A percentile compares a stretch with the other conserved stretches of the same genome.
Conservation (phyloP, 2,113 vertebrate species). For the Nycticorax nycticorax region DNA sequence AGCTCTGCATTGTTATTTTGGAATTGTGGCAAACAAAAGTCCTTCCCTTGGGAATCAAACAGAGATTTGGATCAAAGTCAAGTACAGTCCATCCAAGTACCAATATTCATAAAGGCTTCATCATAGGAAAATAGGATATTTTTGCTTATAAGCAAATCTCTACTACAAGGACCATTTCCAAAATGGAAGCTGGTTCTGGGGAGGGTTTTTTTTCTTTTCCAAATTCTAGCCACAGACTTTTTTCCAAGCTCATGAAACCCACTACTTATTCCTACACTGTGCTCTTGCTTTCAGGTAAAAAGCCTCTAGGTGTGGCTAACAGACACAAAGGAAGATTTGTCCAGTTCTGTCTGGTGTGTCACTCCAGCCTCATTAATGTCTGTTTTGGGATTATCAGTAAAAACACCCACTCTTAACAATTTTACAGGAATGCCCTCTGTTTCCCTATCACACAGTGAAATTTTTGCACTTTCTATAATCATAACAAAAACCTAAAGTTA, state of each 20-base stretch:
- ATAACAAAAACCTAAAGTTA: not conserved
- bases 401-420: not conserved
- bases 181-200: not conserved
- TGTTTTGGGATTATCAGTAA: not conserved
- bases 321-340: not conserved
- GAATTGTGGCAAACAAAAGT: not conserved
- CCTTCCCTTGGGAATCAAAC: not conserved
- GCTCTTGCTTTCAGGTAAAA: not conserved
- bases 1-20: not conserved
- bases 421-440: not conserved
- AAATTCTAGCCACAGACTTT: not conserved
- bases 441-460: not conserved
- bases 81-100: not conserved
- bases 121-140: not conserved
- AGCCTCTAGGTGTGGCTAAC: not conserved
- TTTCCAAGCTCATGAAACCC: not conserved
- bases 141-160: not conserved
- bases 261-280: not conserved
- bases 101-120: slow-evolving; percentile 5
- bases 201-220: not conserved
- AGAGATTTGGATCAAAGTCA: not conserved
- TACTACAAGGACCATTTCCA: not conserved
- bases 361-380: not conserved
- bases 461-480: not conserved
- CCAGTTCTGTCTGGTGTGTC: not conserved